Evolutionary conservation across 2,888 invertebrate genomes (phyloP), one percentile per base, ranked within the genome.

Genomic region (Drosophila greeni): DNA sequence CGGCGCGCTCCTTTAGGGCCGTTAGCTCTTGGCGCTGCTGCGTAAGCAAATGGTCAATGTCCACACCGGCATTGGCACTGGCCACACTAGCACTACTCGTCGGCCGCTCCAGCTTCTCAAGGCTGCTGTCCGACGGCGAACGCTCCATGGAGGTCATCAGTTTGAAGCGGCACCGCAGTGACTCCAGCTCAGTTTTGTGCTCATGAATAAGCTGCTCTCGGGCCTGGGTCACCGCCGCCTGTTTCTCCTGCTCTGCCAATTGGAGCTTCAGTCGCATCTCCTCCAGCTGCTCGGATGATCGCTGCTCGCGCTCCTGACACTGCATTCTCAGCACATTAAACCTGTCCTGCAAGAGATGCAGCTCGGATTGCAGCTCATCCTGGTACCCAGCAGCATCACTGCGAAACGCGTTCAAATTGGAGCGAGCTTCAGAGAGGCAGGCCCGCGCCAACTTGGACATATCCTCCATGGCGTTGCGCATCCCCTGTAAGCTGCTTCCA

Each of bases 141-240:
- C 93, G 90, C 75, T 95, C 94, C 91, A 94, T 93, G 47, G 92
- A 92, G 0, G 94, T 92, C 91, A 95, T 94, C 65, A 95, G 89
- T 68, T 93, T 92, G 88, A 93, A 94, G 74, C 94, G 92, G 39
- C 93, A 92, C 40, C 94, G 90, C 72, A 96, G 90, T 7, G 93
- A 93, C 78, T 95, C 95, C 40, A 96, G 90, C 87, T 96, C 95
- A 18, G 92, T 92, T 87, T 93, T 94, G 86, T 95, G 94, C 76
- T 94, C 93, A 62, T 92, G 90, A 54, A 91, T 92, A 70, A 95
- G 89, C 72, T 92, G 92, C 64, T 95, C 94, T 5, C 92, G 92
- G 12, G 92, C 89, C 55, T 94, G 93, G 75, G 93, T 93, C 12
- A 94, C 88, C 24, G 92, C 91, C 68, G 91, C 91, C 71, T 92